phyloP scores from a whole-genome alignment of 2,888 invertebrate species.

The Eupithecia inturbata region DNA sequence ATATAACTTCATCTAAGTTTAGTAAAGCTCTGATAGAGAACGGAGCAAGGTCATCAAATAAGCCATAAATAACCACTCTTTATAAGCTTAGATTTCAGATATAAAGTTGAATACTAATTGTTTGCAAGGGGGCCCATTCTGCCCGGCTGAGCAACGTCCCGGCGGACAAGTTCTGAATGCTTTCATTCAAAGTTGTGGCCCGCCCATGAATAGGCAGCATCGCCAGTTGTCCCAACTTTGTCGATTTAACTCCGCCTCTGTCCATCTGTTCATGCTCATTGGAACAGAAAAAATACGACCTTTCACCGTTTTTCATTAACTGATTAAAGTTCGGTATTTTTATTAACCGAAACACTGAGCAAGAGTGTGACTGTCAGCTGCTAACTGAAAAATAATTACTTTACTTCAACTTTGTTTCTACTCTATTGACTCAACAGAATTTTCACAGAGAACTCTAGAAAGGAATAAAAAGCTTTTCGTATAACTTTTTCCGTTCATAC shows the following conservation, averaged over 20 bases:
- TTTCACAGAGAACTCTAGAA: neutral
- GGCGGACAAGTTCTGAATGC: constrained; percentile 69
- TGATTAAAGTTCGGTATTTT: constrained; percentile 41
- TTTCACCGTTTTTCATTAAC: constrained; percentile 29
- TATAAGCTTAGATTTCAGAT: constrained; percentile 14
- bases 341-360: constrained; percentile 38
- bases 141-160: constrained; percentile 36
- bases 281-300: constrained; percentile 39
- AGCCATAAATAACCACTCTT: constrained; percentile 1
- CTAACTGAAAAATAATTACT: constrained; percentile 21
- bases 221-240: constrained; percentile 69
- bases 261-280: constrained; percentile 55
- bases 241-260: constrained; percentile 66
- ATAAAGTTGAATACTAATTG: constrained; percentile 43
- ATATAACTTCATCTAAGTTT: neutral
- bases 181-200: constrained; percentile 71
- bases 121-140: constrained; percentile 33
- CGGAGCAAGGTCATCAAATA: neutral
- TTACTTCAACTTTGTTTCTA: constrained; percentile 4
- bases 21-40: neutral
- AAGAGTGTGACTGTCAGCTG: constrained; percentile 35
- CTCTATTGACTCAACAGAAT: neutral
- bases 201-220: constrained; percentile 65
- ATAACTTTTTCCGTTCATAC: constrained; percentile 12
- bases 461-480: neutral